A percentile compares a stretch with the other conserved stretches of the same genome.
Conservation (phyloP, 2,113 vertebrate species). For the Plecturocebus donacophilus region DNA sequence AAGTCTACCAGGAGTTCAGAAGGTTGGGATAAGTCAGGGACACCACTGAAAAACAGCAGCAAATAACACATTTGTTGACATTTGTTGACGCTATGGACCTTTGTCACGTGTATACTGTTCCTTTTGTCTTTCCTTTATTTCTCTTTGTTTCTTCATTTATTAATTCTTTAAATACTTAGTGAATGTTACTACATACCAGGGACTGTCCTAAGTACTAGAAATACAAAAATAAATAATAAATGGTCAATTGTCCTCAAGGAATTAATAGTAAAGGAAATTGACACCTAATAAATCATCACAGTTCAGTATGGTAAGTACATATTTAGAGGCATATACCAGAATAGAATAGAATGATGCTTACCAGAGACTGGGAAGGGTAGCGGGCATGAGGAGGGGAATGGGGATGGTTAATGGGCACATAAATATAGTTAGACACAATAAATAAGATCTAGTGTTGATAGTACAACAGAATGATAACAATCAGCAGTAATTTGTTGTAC, state of each 20-base stretch:
- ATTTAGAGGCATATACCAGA: neutral
- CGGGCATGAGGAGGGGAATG: too few species aligned
- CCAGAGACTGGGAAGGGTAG: too few species aligned
- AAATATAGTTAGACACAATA: too few species aligned
- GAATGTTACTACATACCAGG: constrained; percentile 4
- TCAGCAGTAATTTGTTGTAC: too few species aligned
- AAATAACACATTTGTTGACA: constrained; percentile 43
- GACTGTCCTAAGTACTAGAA: neutral
- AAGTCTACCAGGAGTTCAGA: neutral
- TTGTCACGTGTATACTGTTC: neutral
- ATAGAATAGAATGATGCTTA: too few species aligned
- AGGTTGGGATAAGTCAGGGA: neutral
- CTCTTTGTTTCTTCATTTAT: constrained; percentile 25
- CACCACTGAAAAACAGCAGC: neutral
- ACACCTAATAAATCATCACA: neutral
- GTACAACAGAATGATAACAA: too few species aligned
- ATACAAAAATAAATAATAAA: constrained; percentile 46
- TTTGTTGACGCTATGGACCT: neutral
- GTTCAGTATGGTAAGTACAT: neutral
- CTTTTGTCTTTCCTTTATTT: neutral
- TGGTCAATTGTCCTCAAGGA: neutral
- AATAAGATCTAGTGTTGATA: too few species aligned
- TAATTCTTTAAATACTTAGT: constrained; percentile 41
- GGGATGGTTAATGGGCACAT: too few species aligned
- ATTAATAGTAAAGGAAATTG: neutral